Evolutionary conservation across 2,888 invertebrate species (phyloP), one percentile per base, ranked within the genome.

Genomic region (Hetaerina titia): DNA sequence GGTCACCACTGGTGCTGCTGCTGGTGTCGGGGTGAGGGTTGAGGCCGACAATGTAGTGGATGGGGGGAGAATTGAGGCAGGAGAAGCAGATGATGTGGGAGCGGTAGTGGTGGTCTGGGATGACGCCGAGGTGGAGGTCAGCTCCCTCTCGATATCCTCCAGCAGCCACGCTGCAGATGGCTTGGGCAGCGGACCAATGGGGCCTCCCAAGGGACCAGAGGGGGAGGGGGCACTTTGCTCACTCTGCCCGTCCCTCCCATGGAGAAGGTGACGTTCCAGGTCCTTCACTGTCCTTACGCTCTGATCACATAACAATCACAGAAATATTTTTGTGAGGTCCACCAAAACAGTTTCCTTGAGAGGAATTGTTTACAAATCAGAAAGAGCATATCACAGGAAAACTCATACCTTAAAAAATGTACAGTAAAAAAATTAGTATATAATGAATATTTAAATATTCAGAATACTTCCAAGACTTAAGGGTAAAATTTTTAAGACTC

Each of bases 241-340:
- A 8, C 90, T 69, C 58, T 57, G 95, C 69, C 90, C 95, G 87
- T 95, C 95, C 64, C 60, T 97, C 96, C 90, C 97, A 97, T 95
- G 97, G 0, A 98, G 97, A 95, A 98, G 96, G 96, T 98, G 98
- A 88, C 98, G 97, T 96, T 98, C 98, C 96, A 98, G 96, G 96
- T 98, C 98, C 96, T 98, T 98, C 15, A 98, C 98, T 0, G 98
- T 98, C 96, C 98, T 97, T 88, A 98, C 98, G 97, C 98, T 98
- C 96, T 97, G 97, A 69, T 92, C 45, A 74, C 56, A 81, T 31
- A 81, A 81, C 31, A 81, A 81, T 81, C 81, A 81, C 81, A 81
- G 4, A 81, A 81, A 81, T n/a, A 11, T 81, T 9, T 45, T 81
- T 81, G 81, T 81, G 31, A 81, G 11, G 81, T 31, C 81, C 15